phyloP scores from a whole-genome alignment of 2,113 vertebrate species.

The Grammomys dolichurus region DNA sequence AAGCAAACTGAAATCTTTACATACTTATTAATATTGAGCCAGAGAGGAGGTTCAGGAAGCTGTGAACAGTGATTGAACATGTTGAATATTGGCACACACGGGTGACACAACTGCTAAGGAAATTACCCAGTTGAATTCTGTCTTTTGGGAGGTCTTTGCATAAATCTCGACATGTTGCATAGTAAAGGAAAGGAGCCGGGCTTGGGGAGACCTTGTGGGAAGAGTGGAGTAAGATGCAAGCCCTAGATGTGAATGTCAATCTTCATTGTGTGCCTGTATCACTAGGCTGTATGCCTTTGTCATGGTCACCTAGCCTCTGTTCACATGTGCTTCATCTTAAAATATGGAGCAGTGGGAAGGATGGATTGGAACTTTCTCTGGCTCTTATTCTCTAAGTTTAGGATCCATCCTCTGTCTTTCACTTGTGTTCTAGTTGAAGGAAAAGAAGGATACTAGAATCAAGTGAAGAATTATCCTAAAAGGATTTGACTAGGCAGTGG shows the following conservation, averaged over 20 bases:
- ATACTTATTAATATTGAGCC: background rate
- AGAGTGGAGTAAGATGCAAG: background rate
- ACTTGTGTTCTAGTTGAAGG: background rate
- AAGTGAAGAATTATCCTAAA: background rate
- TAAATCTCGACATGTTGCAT: background rate
- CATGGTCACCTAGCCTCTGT: background rate
- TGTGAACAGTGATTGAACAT: background rate
- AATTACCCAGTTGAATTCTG: background rate
- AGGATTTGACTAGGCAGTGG: background rate
- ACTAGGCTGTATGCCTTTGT: background rate
- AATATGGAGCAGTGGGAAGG: background rate
- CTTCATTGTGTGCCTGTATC: background rate
- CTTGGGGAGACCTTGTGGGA: background rate
- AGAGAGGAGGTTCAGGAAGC: background rate
- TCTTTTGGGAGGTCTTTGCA: background rate
- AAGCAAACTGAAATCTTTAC: background rate
- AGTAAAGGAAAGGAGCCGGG: background rate
- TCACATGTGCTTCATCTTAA: background rate
- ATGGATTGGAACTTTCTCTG: background rate
- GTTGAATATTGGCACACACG: background rate
- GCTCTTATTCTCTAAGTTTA: slow-evolving; percentile 11
- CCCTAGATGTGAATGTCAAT: background rate
- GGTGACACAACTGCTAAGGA: background rate
- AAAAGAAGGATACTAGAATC: background rate
- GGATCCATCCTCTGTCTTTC: background rate